Base-by-base conservation (phyloP, 2,113 vertebrate genomes). In the Dendropsophus ebraccatus region DNA sequence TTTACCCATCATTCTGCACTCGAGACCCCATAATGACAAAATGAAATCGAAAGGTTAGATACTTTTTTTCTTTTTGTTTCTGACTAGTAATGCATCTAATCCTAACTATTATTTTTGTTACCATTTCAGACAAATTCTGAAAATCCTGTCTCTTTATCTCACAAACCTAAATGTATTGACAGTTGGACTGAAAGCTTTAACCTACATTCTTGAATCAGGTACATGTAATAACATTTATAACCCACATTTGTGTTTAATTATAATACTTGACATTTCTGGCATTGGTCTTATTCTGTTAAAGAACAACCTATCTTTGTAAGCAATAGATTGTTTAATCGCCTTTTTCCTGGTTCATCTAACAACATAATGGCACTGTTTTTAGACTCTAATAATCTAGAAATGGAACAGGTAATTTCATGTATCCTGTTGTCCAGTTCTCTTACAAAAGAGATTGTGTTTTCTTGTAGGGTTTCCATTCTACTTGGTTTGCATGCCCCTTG, bases 131-230 rank as follows among this genome's bases (percentile, higher is more conserved):
- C 94, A 96, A 89, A 94, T 99, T 91, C 93, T 99, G 88, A 97
- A 95, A 90, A 95, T 95, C 86, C 90, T 99, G 10, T 90, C 92
- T 8, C 52, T 92, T 83, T 93, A 96, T 92, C 92, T 91, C 77
- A 62, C 90, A 84, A 95, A 96, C 87, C 10, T 89, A 25, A 91
- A 86, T 30, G 92, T 98, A 82, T 92, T 93, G 81, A 87, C 91
- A 84, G 88, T 94, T 67, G 96, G 94, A 65, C 92, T 99, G 13
- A 93, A 94, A 91, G 92, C 94, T 16, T 92, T 99, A 92, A 94
- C 95, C 49, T 92, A 95, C 0, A 94, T 99, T 16, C 94, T 99
- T 37, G 90, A 86, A 87, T 98, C 97, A 95, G 97, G 98, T 98
- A 47, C 56, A 45, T 62, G 12, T 45, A 19, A 62, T 45, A 47